Evolutionary conservation across 2,113 vertebrate genomes (phyloP).

Genomic region (Sterna hirundo): DNA sequence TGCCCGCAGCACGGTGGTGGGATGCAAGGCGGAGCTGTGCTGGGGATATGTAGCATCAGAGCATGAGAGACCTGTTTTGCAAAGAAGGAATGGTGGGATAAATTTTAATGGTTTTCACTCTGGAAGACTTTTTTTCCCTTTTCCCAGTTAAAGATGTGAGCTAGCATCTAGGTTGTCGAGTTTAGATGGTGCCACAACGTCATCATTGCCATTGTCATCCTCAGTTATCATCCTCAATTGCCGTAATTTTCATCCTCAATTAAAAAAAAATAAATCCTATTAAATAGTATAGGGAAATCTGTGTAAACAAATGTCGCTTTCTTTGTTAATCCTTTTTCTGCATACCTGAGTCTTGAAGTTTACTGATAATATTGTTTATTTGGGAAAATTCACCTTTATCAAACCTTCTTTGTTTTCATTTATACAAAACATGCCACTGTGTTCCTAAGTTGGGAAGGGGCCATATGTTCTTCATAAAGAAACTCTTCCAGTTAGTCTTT

Average conservation of each 20-base stretch:
- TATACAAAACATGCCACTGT: background rate
- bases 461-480: background rate
- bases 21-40: background rate
- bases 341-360: background rate
- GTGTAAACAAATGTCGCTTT: background rate
- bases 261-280: background rate
- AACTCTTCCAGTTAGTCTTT: background rate
- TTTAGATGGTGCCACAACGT: background rate
- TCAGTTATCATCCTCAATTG: background rate
- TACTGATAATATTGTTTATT: background rate
- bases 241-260: background rate
- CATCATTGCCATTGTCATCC: background rate
- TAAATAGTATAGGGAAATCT: background rate
- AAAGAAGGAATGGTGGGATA: background rate
- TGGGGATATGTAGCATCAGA: background rate
- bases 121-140: background rate
- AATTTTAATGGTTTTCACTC: background rate
- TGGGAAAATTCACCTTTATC: background rate
- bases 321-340: background rate
- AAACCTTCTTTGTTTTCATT: background rate
- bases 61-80: background rate
- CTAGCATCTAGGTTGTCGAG: background rate
- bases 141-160: background rate
- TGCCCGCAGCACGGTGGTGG: fast-evolving
- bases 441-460: background rate